Conservation (phyloP, 2,888 invertebrate genomes). For the Tholera decimalis region DNA sequence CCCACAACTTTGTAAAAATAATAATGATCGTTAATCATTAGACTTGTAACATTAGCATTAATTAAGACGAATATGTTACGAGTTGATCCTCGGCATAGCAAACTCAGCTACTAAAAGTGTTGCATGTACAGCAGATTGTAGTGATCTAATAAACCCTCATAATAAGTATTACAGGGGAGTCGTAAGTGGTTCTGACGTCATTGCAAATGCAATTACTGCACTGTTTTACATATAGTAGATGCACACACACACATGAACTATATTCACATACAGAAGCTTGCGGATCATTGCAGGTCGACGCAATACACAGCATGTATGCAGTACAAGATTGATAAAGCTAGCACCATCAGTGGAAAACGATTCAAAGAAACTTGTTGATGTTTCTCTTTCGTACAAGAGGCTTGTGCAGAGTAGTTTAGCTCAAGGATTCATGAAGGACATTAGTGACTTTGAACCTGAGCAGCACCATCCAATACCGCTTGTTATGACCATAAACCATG, state of each 20-base stretch:
- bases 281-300: neutral
- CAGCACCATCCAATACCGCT: constrained; percentile 41
- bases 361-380: neutral
- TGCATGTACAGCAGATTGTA: neutral
- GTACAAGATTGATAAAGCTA: neutral
- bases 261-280: constrained; percentile 14
- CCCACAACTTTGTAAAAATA: constrained; percentile 10
- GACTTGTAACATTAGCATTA: constrained; percentile 4
- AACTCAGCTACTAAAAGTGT: neutral
- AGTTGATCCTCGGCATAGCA: neutral
- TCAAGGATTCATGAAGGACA: neutral
- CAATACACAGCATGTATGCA: neutral
- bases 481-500: no score
- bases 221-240: neutral
- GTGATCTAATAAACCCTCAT: neutral
- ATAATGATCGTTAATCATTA: constrained; percentile 8
- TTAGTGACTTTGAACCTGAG: constrained; percentile 3
- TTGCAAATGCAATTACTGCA: neutral
- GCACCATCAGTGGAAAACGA: neutral
- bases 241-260: neutral
- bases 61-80: neutral
- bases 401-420: neutral
- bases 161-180: constrained; percentile 1
- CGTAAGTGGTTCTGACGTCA: neutral
- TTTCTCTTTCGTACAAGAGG: neutral